Evolutionary conservation across 2,113 vertebrate genomes (phyloP).

Genomic region (Chaetura pelagica): DNA sequence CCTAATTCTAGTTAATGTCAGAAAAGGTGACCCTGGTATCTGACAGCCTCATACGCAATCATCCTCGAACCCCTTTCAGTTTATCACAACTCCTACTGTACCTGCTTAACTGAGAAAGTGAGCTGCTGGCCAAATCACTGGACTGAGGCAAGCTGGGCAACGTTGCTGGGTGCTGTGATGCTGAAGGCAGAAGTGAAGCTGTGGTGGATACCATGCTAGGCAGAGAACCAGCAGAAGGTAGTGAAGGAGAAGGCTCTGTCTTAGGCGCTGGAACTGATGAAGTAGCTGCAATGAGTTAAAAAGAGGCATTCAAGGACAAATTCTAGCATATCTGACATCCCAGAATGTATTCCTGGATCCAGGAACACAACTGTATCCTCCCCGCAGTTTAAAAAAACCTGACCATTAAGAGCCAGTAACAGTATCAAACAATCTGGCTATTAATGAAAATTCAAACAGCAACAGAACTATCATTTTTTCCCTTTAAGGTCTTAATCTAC

Average conservation of each 20-base stretch:
- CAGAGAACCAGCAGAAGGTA: slow-evolving; percentile 77
- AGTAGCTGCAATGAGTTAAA: slow-evolving; percentile 76
- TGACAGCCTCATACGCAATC: neutral
- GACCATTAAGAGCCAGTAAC: neutral
- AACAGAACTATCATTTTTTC: neutral
- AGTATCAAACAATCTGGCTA: neutral
- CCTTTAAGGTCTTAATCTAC: neutral
- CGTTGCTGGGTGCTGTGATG: slow-evolving; percentile 80
- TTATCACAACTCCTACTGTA: slow-evolving; percentile 51
- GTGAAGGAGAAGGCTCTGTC: slow-evolving; percentile 81
- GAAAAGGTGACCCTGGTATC: neutral
- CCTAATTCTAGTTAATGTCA: neutral
- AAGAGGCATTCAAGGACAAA: neutral
- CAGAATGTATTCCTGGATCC: neutral
- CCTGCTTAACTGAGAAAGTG: slow-evolving; percentile 90
- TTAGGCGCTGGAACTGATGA: slow-evolving; percentile 85
- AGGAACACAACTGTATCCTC: neutral
- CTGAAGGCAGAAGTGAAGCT: slow-evolving; percentile 80
- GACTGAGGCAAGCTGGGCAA: slow-evolving; percentile 82
- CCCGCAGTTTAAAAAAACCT: neutral
- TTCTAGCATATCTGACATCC: neutral
- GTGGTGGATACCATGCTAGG: slow-evolving; percentile 77
- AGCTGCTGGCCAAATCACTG: slow-evolving; percentile 81
- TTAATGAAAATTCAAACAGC: neutral
- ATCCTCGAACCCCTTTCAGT: neutral